A percentile compares a stretch with the other conserved stretches of the same genome.
phyloP scores from a whole-genome alignment of 2,797 vertebrate genomes.

The Paguma larvata region DNA sequence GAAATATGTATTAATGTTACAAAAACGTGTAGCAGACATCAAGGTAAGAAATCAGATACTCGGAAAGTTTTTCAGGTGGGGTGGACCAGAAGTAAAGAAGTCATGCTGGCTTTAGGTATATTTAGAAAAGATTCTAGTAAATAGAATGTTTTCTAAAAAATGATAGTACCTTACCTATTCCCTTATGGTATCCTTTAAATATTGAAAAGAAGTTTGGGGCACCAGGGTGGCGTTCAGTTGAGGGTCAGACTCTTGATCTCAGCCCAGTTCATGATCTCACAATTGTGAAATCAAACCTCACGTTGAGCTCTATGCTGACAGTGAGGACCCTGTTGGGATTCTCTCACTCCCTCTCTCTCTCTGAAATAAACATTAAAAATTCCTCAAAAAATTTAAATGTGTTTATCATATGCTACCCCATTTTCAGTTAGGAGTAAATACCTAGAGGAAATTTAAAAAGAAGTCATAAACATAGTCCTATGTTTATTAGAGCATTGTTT shows the following conservation, averaged over 20 bases:
- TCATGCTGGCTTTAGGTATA: neutral
- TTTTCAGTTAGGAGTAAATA: neutral
- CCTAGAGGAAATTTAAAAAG: neutral
- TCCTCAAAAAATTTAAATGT: neutral
- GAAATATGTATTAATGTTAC: neutral
- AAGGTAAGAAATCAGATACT: neutral
- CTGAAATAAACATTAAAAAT: neutral
- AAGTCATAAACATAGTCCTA: neutral
- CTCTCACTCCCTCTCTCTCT: no score
- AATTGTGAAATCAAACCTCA: no score
- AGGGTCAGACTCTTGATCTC: no score
- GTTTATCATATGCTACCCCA: neutral
- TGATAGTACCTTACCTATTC: neutral
- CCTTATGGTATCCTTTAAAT: neutral
- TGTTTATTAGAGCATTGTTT: neutral
- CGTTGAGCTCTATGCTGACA: no score
- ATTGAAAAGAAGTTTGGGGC: neutral
- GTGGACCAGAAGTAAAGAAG: neutral
- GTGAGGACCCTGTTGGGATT: no score
- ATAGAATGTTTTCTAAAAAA: neutral
- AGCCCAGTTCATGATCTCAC: no score
- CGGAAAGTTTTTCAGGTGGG: neutral
- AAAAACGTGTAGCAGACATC: neutral
- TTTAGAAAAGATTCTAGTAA: neutral
- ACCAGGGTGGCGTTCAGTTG: no score